Conservation (phyloP, 2,888 invertebrate genomes). For the Hyposoter dolosus region DNA sequence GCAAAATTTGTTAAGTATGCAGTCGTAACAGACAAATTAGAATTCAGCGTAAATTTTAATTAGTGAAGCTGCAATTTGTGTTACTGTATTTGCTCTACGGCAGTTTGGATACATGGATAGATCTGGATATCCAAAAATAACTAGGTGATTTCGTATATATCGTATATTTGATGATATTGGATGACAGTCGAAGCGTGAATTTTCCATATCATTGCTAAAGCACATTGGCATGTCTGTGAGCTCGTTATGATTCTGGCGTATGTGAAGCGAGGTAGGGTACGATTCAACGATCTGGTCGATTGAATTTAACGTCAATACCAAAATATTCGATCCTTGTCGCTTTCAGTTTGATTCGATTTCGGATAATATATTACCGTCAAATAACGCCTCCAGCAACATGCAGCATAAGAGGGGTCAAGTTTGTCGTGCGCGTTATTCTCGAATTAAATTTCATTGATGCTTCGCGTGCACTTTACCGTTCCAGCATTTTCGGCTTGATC, state of each 20-base stretch:
- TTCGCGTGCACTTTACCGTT: not conserved
- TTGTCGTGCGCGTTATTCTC: slow-evolving; percentile 38
- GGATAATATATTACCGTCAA: slow-evolving; percentile 54
- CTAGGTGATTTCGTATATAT: slow-evolving; percentile 18
- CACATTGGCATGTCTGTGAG: slow-evolving; percentile 17
- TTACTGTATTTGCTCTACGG: not conserved
- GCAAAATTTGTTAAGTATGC: not conserved
- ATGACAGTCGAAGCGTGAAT: slow-evolving; percentile 50
- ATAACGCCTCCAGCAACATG: slow-evolving; percentile 54
- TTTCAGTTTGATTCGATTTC: slow-evolving; percentile 46
- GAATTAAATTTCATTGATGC: slow-evolving; percentile 33
- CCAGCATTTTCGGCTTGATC: not conserved
- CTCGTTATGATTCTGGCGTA: slow-evolving; percentile 43
- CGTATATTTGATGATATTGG: slow-evolving; percentile 41
- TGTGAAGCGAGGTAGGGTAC: slow-evolving; percentile 59
- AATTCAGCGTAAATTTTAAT: slow-evolving; percentile 5
- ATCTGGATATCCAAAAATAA: slow-evolving; percentile 1
- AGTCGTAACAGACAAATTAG: not conserved
- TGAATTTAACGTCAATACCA: slow-evolving; percentile 72
- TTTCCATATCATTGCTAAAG: slow-evolving; percentile 48
- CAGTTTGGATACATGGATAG: not conserved
- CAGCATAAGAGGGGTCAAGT: slow-evolving; percentile 40
- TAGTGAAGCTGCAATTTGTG: not conserved
- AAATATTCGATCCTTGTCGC: slow-evolving; percentile 61
- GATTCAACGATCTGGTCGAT: slow-evolving; percentile 73